Base-by-base conservation (phyloP, 2,113 vertebrate genomes). In the Microcebus ravelobensis region DNA sequence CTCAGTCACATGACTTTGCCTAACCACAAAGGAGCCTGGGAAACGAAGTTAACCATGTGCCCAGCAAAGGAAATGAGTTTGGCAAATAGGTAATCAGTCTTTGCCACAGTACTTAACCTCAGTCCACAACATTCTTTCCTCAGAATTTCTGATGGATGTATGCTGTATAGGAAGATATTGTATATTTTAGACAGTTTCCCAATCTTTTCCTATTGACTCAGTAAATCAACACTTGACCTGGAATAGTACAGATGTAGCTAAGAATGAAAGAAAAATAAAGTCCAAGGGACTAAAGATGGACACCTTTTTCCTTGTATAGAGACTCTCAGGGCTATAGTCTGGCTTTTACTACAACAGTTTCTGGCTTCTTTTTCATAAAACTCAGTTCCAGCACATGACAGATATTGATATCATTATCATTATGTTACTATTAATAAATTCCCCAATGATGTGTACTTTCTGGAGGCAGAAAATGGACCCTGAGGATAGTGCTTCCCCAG, bases 171-270 rank as follows among this genome's bases (percentile, higher is more conserved):
- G 20, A 91, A 87, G 48, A 82, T 63, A n/a, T 4, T 61, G 13
- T 57, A 31, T 79, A 34, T 86, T 90, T 97, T 96, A 79, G 85
- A 39, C 42, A 87, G 13, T 74, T 95, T 65, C 36, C 55, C 36
- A 76, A 1, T 90, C 39, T 92, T 92, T 89, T 70, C 63, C 36
- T 87, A 36, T 63, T 71, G 61, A 68, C 70, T 94, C 87, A 76
- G 29, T 59, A 91, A 91, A 96, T 94, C 94, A 82, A 96, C 63
- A 90, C 50, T 96, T 93, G 20, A 91, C 36, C 39, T 94, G 88
- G 15, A 74, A 84, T 83, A 81, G 83, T 88, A 91, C 92, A 83
- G 95, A 81, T 95, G 17, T 50, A 90, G 27, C 31, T 68, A 90
- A 92, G 85, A 91, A 74, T 11, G 84, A 88, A 87, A 95, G 45